Conservation (phyloP, 2,888 invertebrate genomes). For the Enchytraeus crypticus region DNA sequence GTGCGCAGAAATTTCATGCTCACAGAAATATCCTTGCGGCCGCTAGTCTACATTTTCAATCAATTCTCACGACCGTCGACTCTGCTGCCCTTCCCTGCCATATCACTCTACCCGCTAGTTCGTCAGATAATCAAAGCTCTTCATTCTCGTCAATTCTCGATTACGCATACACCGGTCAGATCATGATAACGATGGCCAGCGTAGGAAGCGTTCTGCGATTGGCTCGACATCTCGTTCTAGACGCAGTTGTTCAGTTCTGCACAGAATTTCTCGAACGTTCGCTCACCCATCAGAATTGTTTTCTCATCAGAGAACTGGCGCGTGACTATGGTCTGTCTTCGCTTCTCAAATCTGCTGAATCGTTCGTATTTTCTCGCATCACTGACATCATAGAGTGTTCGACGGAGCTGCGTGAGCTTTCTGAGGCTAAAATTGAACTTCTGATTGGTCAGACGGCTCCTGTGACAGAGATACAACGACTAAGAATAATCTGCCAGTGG, state of each 20-base stretch:
- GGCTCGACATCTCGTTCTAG: constrained; percentile 59
- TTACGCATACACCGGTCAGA: constrained; percentile 61
- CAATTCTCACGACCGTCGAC: constrained; percentile 6
- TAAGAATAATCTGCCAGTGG: constrained; percentile 55
- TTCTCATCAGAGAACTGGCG: constrained; percentile 57
- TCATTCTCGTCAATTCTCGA: constrained; percentile 57
- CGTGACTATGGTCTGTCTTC: constrained; percentile 56
- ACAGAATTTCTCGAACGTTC: constrained; percentile 59
- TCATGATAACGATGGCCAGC: constrained; percentile 56
- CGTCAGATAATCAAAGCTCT: background rate
- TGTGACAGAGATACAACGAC: constrained; percentile 43
- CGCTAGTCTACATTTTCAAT: constrained; percentile 22
- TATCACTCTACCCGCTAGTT: too few relatives aligned
- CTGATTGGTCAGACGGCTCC: constrained; percentile 30
- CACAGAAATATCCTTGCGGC: constrained; percentile 22
- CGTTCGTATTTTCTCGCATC: constrained; percentile 50
- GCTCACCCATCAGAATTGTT: constrained; percentile 58
- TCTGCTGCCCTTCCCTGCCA: too few relatives aligned
- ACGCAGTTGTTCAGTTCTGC: constrained; percentile 57
- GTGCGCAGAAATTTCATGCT: background rate
- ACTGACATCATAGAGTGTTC: constrained; percentile 45
- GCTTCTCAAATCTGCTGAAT: constrained; percentile 55
- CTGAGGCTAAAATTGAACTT: constrained; percentile 50
- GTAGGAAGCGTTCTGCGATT: constrained; percentile 58
- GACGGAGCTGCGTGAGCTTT: constrained; percentile 53